Evolutionary conservation across 2,113 vertebrate species (phyloP).

Genomic region (Dicentrarchus labrax): DNA sequence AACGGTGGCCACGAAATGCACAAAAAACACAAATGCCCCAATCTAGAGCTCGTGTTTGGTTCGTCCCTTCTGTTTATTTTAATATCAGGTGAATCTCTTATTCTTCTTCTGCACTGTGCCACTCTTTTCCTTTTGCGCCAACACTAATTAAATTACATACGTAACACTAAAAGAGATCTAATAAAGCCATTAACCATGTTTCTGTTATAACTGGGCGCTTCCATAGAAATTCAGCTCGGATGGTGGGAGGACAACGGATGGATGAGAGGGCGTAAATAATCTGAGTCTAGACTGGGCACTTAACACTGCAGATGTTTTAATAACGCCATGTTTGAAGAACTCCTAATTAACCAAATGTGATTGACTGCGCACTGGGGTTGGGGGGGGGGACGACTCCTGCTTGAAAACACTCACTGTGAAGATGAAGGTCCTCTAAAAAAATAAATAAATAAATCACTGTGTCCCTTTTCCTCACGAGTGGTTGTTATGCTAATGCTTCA

Average conservation of each 20-base stretch:
- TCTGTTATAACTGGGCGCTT: not conserved
- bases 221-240: not conserved
- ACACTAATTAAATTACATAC: not conserved
- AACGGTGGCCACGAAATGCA: no score
- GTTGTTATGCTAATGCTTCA: not conserved
- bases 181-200: not conserved
- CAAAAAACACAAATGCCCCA: no score
- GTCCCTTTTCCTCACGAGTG: not conserved
- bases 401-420: not conserved
- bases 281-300: constrained; percentile 27
- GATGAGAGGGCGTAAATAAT: constrained; percentile 22
- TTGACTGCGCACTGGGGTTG: not conserved
- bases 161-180: not conserved
- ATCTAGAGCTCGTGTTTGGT: no score
- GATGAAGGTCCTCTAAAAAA: not conserved
- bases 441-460: not conserved
- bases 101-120: not conserved
- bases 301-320: constrained; percentile 37
- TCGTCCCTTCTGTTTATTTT: no score
- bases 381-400: not conserved
- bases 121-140: not conserved
- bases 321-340: constrained; percentile 1
- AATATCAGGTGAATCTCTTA: not conserved
- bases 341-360: constrained; percentile 23
- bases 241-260: not conserved